Conservation (phyloP, 1,140 invertebrate genomes). For the Aleiodes sp. region DNA sequence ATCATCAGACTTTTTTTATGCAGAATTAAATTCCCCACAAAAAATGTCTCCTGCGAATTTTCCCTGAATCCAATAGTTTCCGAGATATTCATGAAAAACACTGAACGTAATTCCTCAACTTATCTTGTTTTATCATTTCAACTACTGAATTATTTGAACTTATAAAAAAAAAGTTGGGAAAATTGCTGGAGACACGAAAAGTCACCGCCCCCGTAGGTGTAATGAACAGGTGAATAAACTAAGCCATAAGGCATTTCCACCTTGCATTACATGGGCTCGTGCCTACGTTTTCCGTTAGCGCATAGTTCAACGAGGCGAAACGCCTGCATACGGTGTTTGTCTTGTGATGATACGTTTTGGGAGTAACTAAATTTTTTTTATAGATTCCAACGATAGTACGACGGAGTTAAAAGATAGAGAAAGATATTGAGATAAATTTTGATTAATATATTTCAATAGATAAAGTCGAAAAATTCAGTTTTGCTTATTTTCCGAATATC, state of each 20-base stretch:
- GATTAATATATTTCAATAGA: no score
- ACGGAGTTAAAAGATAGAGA: neutral
- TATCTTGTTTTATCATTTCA: no score
- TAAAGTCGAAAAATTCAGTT: no score
- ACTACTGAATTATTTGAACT: no score
- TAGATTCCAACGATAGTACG: neutral
- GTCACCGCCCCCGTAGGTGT: constrained; percentile 14
- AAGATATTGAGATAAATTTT: constrained; percentile 21
- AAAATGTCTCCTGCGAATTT: no score
- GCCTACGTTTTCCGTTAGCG: constrained; percentile 43
- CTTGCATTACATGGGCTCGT: constrained; percentile 35
- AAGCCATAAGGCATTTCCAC: constrained; percentile 44
- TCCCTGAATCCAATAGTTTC: neutral
- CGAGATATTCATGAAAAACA: neutral
- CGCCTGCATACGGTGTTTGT: constrained; percentile 3
- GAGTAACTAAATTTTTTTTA: neutral
- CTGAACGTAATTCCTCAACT: no score
- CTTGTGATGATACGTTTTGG: neutral
- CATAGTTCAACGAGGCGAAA: constrained; percentile 40
- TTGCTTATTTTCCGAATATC: no score
- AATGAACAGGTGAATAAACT: constrained; percentile 40
- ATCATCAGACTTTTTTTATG: no score
- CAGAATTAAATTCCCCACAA: no score
- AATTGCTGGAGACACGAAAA: constrained; percentile 21
- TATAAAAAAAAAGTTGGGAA: neutral